These are phyloP conservation scores for Antitype chi DNA, from an alignment of 2,888 invertebrate genomes.

Conservation along the genomic window DNA sequence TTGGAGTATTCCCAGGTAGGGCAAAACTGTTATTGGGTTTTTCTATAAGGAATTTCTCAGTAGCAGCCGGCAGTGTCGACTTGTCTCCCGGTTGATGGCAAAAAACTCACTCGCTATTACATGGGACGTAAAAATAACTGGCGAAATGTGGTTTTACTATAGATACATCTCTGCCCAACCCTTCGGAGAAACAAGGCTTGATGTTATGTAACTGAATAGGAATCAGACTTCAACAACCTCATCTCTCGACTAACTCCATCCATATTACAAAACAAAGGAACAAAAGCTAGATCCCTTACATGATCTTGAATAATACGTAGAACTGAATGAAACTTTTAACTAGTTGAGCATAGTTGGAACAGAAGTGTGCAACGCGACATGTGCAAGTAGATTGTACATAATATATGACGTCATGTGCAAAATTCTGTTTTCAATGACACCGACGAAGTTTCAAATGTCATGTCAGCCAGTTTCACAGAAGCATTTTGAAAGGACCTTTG, in stretches of 20 bases:
- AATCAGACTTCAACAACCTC: background rate
- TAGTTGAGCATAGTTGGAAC: conserved; percentile 5
- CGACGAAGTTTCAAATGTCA: background rate
- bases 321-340: conserved; percentile 8
- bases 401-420: background rate
- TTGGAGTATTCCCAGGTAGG: too few relatives aligned
- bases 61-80: too few relatives aligned
- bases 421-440: background rate
- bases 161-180: too few relatives aligned
- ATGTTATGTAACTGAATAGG: too few relatives aligned
- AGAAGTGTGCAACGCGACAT: background rate
- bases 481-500: background rate
- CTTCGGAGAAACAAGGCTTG: too few relatives aligned
- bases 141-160: too few relatives aligned
- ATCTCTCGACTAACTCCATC: background rate
- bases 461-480: background rate
- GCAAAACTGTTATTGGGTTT: too few relatives aligned
- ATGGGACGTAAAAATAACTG: too few relatives aligned
- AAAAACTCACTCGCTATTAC: too few relatives aligned
- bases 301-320: background rate
- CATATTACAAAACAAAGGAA: background rate
- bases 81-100: too few relatives aligned
- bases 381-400: background rate
- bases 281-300: background rate
- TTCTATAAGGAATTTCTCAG: too few relatives aligned